These are phyloP conservation scores for Blastomussa wellsi DNA, from an alignment of 92 coral and sea anemone genomes.

Conservation along the genomic window DNA sequence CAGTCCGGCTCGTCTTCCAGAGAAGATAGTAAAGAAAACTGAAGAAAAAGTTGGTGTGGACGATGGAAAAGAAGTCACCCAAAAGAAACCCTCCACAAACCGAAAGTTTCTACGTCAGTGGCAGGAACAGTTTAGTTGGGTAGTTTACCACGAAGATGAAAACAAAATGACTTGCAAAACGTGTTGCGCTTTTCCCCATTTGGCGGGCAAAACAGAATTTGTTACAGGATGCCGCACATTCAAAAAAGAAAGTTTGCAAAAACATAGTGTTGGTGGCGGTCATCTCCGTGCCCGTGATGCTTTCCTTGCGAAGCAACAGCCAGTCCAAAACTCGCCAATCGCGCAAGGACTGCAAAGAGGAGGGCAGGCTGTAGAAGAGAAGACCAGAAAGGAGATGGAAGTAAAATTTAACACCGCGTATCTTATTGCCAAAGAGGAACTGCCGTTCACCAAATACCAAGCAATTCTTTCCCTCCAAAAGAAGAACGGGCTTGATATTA, in stretches of 20 bases:
- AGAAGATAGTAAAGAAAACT: neutral
- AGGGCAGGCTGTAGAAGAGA: slow-evolving; percentile 7
- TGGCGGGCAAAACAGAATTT: slow-evolving; percentile 47
- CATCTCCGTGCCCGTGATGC: slow-evolving; percentile 41
- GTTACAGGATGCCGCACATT: slow-evolving; percentile 27
- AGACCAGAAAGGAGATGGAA: slow-evolving; percentile 39
- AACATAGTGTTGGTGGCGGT: slow-evolving; percentile 23
- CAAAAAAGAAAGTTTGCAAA: slow-evolving; percentile 28
- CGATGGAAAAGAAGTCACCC: neutral
- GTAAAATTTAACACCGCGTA: slow-evolving; percentile 40
- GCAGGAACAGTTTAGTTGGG: too few relatives aligned
- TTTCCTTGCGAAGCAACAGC: slow-evolving; percentile 23
- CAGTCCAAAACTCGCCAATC: slow-evolving; percentile 29
- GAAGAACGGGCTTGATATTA: slow-evolving; percentile 35
- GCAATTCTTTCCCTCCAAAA: slow-evolving; percentile 42
- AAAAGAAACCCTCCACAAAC: slow-evolving; percentile 18
- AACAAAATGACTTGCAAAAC: slow-evolving; percentile 28
- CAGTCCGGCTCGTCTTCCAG: too few relatives aligned
- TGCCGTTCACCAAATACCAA: slow-evolving; percentile 34
- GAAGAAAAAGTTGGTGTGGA: slow-evolving; percentile 24
- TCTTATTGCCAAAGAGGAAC: slow-evolving; percentile 50
- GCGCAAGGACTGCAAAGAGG: slow-evolving; percentile 48
- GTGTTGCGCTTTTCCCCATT: slow-evolving; percentile 5
- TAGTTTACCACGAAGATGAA: slow-evolving; percentile 28
- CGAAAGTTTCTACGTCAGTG: slow-evolving; percentile 47